These are phyloP conservation scores for Halichoerus grypus DNA, from an alignment of 2,113 vertebrate species.

Conservation along the genomic window DNA sequence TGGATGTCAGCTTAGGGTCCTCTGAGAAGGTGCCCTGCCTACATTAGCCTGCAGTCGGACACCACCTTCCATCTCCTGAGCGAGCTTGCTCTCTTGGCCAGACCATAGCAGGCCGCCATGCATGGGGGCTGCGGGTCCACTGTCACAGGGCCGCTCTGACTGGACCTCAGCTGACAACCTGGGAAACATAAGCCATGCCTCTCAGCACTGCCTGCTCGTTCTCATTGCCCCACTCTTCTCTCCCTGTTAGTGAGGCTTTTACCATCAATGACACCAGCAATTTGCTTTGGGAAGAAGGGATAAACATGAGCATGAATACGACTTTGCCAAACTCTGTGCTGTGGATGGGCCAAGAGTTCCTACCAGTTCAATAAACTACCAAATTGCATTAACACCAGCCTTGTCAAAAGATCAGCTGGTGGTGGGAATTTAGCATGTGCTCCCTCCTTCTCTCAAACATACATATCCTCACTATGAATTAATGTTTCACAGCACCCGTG, in stretches of 20 bases:
- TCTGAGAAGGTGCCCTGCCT: background rate
- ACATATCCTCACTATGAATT: background rate
- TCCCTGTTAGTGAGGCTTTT: background rate
- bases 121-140: background rate
- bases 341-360: background rate
- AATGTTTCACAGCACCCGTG: background rate
- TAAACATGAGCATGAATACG: background rate
- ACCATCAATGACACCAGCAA: background rate
- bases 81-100: background rate
- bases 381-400: background rate
- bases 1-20: background rate
- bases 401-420: background rate
- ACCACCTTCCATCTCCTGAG: background rate
- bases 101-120: background rate
- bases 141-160: background rate
- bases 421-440: background rate
- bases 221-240: background rate
- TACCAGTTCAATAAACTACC: conserved; percentile 6
- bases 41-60: background rate
- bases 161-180: background rate
- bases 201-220: background rate
- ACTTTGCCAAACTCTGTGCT: background rate
- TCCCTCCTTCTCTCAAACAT: background rate
- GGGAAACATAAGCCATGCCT: background rate
- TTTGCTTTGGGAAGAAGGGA: background rate